Evolutionary conservation across 2,113 vertebrate species (phyloP), one percentile per base, ranked within the genome.

Genomic region (Onychorhynchus coronatus): DNA sequence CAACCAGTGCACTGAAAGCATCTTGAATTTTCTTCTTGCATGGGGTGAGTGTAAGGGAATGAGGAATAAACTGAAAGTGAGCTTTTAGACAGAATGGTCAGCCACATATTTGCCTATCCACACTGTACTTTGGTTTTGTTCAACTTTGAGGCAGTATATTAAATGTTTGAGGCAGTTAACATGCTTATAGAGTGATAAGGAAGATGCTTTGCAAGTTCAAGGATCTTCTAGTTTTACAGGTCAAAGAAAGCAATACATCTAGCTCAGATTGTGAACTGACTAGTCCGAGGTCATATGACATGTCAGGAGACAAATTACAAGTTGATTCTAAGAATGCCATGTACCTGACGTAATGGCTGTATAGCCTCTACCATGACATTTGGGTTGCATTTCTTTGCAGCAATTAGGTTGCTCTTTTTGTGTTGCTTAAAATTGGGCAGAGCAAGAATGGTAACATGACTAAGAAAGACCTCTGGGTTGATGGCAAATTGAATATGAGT

Each of bases 331-430:
- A 66, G 61, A 89, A 88, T 93, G 61, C 52, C 21, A 10, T 8
- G 6, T 88, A 37, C 70, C 62, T 96, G 88, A 80, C 1, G 20
- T 89, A 87, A 53, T 73, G 73, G 59, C 77, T 89, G 22, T 47
- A n/a, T 58, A 25, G 61, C 70, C 33, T 77, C 62, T 58, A 63
- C 62, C 52, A 50, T 94, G 88, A 91, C 65, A 90, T 93, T 93
- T 93, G 65, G 37, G 55, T 61, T 89, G 81, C 81, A 81, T 91
- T 95, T 89, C 85, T 71, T 66, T 68, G 46, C 73, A 88, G 91
- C 74, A 81, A 24, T 94, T 91, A 90, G 13, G 5, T 55, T 94
- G 70, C 74, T 87, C 71, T 85, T 94, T 92, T 71, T 82, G 50
- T 71, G 66, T 49, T 74, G 78, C 89, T 82, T 62, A 30, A 88